A percentile compares a stretch with the other conserved stretches of the same genome.
Evolutionary conservation across 2,888 invertebrate species (phyloP).

Genomic region (Platycheirus rosarum): DNA sequence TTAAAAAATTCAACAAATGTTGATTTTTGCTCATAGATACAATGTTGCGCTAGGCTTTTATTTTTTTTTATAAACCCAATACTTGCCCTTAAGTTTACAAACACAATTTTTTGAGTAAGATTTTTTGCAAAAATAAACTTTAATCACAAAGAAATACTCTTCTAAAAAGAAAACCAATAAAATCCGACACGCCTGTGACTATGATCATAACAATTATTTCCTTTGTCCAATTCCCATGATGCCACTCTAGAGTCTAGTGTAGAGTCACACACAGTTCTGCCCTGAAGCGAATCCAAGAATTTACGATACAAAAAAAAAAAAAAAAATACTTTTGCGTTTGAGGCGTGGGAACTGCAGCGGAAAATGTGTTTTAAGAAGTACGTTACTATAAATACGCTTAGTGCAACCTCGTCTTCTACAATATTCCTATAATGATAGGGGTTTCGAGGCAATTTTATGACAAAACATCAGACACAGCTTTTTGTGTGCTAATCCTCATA

Average conservation of each 20-base stretch:
- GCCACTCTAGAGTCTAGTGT: constrained; percentile 40
- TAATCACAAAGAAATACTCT: constrained; percentile 4
- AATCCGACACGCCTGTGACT: constrained; percentile 21
- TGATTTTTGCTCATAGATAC: no score
- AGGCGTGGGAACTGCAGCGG: constrained; percentile 47
- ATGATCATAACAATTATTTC: constrained; percentile 20
- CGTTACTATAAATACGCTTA: background rate
- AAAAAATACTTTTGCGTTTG: constrained; percentile 5
- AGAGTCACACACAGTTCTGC: constrained; percentile 30
- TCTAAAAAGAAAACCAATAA: constrained; percentile 2
- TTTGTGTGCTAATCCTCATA: constrained; percentile 38
- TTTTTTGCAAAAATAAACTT: background rate
- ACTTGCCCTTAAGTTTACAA: background rate
- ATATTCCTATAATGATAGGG: background rate
- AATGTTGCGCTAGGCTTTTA: no score
- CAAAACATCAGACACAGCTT: constrained; percentile 4
- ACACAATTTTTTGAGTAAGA: background rate
- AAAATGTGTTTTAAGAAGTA: constrained; percentile 26
- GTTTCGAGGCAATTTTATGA: constrained; percentile 19
- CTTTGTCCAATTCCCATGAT: constrained; percentile 37
- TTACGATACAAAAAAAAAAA: constrained; percentile 20
- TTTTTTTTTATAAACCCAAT: no score
- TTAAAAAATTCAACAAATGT: background rate
- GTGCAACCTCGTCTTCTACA: constrained; percentile 11
- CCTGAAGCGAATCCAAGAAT: constrained; percentile 42